Evolutionary conservation across 2,113 vertebrate genomes (phyloP).

Genomic region (Archilochus colubris): DNA sequence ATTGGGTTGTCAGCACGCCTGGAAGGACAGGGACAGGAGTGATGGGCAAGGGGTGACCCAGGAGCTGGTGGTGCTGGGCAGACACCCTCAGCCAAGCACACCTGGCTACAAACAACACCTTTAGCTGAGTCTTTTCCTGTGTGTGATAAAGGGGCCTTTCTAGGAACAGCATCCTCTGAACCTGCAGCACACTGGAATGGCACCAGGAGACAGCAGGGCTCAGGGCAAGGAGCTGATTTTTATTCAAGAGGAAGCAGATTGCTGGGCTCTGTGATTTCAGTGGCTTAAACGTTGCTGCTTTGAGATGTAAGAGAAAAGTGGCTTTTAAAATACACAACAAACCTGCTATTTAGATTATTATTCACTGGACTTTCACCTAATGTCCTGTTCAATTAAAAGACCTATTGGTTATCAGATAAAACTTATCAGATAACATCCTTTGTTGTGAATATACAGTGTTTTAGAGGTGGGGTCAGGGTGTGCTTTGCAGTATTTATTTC

Average conservation of each 20-base stretch:
- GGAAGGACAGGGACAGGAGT: fast-evolving
- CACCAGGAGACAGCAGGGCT: background rate
- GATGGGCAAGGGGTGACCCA: fast-evolving
- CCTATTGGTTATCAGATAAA: background rate
- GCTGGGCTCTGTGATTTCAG: too few species aligned
- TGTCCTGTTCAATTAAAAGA: background rate
- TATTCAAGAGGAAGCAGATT: too few species aligned
- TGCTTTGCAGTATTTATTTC: background rate
- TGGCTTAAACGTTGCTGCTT: background rate
- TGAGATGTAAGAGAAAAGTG: background rate
- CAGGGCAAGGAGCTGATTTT: fast-evolving
- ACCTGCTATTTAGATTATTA: background rate
- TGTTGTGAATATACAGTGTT: background rate
- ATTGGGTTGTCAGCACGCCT: background rate
- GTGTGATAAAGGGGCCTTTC: fast-evolving
- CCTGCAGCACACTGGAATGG: fast-evolving
- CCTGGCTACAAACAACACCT: fast-evolving
- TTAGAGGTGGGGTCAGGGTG: background rate
- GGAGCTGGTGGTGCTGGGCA: fast-evolving
- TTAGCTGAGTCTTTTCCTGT: fast-evolving
- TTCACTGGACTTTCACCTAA: background rate
- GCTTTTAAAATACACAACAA: background rate
- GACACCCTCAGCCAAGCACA: fast-evolving
- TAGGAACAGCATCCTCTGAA: background rate
- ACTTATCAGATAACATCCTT: background rate